Evolutionary conservation across 1,140 invertebrate species (phyloP), one percentile per base, ranked within the genome.

Genomic region (Danaus plexippus): DNA sequence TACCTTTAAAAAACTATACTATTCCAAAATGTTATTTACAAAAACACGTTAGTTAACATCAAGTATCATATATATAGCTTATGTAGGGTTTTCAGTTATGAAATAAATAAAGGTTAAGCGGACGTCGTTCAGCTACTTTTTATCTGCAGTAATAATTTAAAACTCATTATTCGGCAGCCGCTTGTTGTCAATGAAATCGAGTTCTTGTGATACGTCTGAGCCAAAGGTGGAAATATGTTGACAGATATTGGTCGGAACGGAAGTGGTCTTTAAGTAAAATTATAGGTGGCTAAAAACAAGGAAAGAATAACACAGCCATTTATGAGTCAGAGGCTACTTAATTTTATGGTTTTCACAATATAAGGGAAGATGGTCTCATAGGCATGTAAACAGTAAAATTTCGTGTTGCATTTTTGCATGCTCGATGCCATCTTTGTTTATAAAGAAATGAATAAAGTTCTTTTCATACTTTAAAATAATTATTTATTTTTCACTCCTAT

Each of bases 131-230:
- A 63, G 66, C 68, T 63, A 82, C 77, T 85, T 85, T 85, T 85
- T 85, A 82, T 80, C 74, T 70, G 73, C 74, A 65, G 75, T 77
- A 84, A 84, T 84, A 82, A 86, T 84, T 84, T 86, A 81, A 85
- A 82, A 84, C 73, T 84, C 77, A 84, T 85, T 85, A 85, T 77
- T 64, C 73, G 72, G 72, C 69, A 77, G 71, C 71, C 73, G 77
- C 65, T 72, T 67, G 73, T 73, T 80, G 76, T 82, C 83, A 84
- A 84, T 83, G 81, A 77, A 82, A 84, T 75, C 79, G 67, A 83
- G 79, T 84, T 87, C 77, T 85, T 87, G 80, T 83, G 81, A 87
- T 87, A 81, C 76, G 71, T 79, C 67, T 68, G 63, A 73, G 67
- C 74, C 71, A 77, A 78, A 83, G 73, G 79, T 82, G 77, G 77